Percentiles rank a stretch among this genome's conserved stretches.
phyloP scores from a whole-genome alignment of 2,888 invertebrate genomes.

The Aromia moschata region DNA sequence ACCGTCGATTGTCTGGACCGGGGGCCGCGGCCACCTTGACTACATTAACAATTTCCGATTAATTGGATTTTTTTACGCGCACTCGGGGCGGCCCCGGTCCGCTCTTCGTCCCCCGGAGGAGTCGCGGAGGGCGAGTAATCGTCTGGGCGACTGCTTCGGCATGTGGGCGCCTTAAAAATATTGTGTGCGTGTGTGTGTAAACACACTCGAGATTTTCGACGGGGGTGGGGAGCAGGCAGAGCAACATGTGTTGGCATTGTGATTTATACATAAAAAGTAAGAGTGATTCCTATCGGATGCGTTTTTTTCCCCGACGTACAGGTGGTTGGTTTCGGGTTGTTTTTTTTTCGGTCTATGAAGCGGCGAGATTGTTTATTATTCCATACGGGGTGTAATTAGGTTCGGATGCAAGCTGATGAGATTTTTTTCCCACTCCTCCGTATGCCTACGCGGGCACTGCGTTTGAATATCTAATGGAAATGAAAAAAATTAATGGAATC shows the following conservation, averaged over 20 bases:
- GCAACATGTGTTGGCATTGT: slow-evolving; percentile 50
- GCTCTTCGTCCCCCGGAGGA: not conserved
- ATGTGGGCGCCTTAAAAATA: slow-evolving; percentile 42
- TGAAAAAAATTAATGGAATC: slow-evolving; percentile 25
- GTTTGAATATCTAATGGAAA: slow-evolving; percentile 23
- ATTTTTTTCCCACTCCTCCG: slow-evolving; percentile 40
- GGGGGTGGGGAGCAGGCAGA: slow-evolving; percentile 45
- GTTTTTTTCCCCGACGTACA: slow-evolving; percentile 45
- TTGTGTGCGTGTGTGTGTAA: slow-evolving; percentile 45
- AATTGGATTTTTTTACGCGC: slow-evolving; percentile 29
- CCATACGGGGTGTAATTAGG: slow-evolving; percentile 37
- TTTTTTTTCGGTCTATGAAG: slow-evolving; percentile 28
- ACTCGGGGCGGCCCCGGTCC: not conserved
- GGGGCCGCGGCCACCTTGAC: slow-evolving; percentile 37
- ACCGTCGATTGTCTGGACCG: slow-evolving; percentile 36
- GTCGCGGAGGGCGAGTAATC: slow-evolving; percentile 19
- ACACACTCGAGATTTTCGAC: slow-evolving; percentile 46
- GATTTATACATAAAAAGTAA: slow-evolving; percentile 48
- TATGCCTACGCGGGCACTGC: not conserved
- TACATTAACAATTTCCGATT: slow-evolving; percentile 40
- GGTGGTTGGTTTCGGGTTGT: slow-evolving; percentile 47
- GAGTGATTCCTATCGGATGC: slow-evolving; percentile 44
- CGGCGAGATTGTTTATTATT: slow-evolving; percentile 38
- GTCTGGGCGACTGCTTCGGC: slow-evolving; percentile 38
- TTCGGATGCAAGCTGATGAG: slow-evolving; percentile 35